Conservation (phyloP, 2,797 vertebrate genomes). For the Sphenopsis melanotis region DNA sequence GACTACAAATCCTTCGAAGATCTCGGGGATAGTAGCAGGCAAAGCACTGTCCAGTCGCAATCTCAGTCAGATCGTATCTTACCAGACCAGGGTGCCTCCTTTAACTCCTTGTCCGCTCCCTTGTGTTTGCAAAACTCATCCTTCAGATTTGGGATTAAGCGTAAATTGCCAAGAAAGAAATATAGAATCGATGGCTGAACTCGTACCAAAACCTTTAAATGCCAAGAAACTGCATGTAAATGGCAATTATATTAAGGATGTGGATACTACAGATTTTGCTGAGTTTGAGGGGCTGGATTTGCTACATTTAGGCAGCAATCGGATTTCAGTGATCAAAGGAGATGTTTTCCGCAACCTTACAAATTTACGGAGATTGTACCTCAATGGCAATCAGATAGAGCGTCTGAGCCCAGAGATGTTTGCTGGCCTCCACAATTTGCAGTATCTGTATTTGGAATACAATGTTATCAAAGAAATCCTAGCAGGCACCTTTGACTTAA, state of each 20-base stretch:
- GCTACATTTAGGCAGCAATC: constrained; percentile 95
- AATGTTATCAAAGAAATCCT: constrained; percentile 96
- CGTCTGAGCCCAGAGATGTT: constrained; percentile 96
- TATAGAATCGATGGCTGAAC: constrained; percentile 86
- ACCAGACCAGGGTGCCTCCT: constrained; percentile 91
- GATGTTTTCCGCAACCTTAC: constrained; percentile 94
- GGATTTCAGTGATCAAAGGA: constrained; percentile 86
- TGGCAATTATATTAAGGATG: constrained; percentile 91
- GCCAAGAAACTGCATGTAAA: constrained; percentile 96
- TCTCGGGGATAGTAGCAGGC: constrained; percentile 93
- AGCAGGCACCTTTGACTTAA: constrained; percentile 93
- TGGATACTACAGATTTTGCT: constrained; percentile 84
- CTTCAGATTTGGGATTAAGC: constrained; percentile 94
- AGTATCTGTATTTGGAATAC: constrained; percentile 98
- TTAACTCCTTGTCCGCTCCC: constrained; percentile 86
- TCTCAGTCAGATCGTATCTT: constrained; percentile 89
- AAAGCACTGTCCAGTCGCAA: constrained; percentile 85
- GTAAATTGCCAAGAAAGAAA: constrained; percentile 97
- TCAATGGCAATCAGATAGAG: constrained; percentile 96
- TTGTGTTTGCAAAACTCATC: constrained; percentile 94
- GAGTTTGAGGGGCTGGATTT: constrained; percentile 96
- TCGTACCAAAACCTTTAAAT: constrained; percentile 88
- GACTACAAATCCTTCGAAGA: constrained; percentile 92
- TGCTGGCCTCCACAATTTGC: constrained; percentile 91
- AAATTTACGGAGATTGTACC: constrained; percentile 92